phyloP scores from a whole-genome alignment of 2,888 invertebrate species.

The Clusia tigrina region DNA sequence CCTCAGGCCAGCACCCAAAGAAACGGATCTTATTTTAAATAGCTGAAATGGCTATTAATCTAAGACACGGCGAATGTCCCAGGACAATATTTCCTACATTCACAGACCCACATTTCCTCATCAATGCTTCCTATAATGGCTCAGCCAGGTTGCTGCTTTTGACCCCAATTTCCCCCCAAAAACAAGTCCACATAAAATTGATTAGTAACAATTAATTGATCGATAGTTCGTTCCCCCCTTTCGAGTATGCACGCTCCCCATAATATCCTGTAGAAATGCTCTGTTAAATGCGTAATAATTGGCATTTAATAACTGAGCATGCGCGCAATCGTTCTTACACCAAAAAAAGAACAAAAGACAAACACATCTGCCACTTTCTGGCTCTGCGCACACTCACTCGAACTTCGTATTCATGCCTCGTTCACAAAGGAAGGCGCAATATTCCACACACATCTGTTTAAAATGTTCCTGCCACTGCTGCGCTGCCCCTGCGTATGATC shows the following conservation, averaged over 20 bases:
- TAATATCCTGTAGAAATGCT: not conserved
- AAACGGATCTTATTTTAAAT: too few relatives aligned
- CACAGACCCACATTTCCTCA: too few relatives aligned
- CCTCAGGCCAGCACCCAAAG: too few relatives aligned
- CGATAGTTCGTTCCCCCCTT: too few relatives aligned
- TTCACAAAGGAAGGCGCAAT: conserved; percentile 2
- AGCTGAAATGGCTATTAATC: too few relatives aligned
- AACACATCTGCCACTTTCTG: conserved; percentile 3
- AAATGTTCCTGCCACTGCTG: not conserved
- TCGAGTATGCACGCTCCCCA: not conserved
- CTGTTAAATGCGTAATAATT: too few relatives aligned
- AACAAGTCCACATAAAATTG: not conserved
- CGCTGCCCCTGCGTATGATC: not conserved
- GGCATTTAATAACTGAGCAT: not conserved
- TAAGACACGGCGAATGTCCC: too few relatives aligned
- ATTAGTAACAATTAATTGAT: not conserved
- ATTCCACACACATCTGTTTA: conserved; percentile 1
- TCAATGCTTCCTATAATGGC: too few relatives aligned
- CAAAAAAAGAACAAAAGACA: not conserved
- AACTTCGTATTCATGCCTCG: too few relatives aligned
- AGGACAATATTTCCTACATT: too few relatives aligned
- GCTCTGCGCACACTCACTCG: not conserved
- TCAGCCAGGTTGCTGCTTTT: too few relatives aligned
- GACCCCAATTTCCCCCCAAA: too few relatives aligned
- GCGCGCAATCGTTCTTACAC: not conserved